Evolutionary conservation across 2,797 vertebrate species (phyloP).

Genomic region (Lithobates sylvaticus): DNA sequence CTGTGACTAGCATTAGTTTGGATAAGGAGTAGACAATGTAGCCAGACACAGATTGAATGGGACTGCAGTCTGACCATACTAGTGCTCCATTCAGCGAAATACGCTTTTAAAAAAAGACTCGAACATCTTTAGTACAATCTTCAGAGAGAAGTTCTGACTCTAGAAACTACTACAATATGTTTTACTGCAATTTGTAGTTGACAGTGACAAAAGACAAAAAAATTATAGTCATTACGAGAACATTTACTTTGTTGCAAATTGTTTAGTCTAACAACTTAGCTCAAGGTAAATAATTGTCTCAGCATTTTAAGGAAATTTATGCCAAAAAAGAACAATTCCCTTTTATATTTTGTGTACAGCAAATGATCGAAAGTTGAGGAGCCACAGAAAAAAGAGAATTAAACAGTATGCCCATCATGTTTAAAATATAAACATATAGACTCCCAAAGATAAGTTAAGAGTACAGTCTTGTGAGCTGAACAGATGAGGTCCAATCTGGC

Average conservation of each 20-base stretch:
- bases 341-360: not conserved
- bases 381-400: not conserved
- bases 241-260: constrained; percentile 18
- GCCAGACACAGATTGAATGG: not conserved
- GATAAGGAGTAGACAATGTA: too few relatives aligned
- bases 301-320: not conserved
- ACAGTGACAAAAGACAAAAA: constrained; percentile 38
- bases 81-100: not conserved
- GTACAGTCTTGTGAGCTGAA: not conserved
- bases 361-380: not conserved
- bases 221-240: constrained; percentile 22
- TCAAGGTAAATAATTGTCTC: constrained; percentile 23
- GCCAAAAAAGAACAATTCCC: not conserved
- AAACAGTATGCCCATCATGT: not conserved
- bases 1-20: too few relatives aligned
- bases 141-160: constrained; percentile 1
- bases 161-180: not conserved
- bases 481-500: not conserved
- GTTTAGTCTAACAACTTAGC: constrained; percentile 36
- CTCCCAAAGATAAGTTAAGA: not conserved
- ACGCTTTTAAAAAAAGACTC: constrained; percentile 4
- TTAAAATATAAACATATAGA: not conserved
- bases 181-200: constrained; percentile 27
- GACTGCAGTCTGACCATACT: not conserved
- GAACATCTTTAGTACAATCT: not conserved